Evolutionary conservation across 2,888 invertebrate genomes (phyloP).

Genomic region (Camponotus fellah): DNA sequence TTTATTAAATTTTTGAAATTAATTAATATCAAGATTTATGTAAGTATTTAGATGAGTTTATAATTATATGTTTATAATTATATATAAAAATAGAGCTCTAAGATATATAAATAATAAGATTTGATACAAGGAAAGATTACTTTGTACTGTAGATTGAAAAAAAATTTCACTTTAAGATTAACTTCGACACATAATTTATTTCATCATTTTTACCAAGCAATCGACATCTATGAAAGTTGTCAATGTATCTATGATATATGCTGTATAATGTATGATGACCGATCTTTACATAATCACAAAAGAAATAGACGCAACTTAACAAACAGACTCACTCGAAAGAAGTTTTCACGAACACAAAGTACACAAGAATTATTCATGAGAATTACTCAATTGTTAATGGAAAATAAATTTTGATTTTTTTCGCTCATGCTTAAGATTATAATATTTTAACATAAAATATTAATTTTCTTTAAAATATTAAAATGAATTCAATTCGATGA

Average conservation of each 20-base stretch:
- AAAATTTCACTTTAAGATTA: neutral
- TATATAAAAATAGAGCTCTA: neutral
- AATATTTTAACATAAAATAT: neutral
- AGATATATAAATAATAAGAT: neutral
- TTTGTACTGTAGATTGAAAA: neutral
- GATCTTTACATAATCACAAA: neutral
- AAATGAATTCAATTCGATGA: neutral
- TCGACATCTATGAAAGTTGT: neutral
- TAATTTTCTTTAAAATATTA: neutral
- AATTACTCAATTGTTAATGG: neutral
- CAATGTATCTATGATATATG: neutral
- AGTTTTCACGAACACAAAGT: neutral
- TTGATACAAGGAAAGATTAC: neutral
- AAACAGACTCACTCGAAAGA: neutral
- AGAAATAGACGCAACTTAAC: neutral
- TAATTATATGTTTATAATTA: constrained; percentile 20
- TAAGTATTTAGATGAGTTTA: neutral
- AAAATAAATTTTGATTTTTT: neutral
- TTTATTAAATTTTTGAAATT: no score
- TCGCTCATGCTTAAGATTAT: neutral
- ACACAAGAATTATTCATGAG: no score
- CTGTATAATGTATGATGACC: neutral
- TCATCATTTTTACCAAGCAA: neutral
- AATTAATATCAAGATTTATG: neutral
- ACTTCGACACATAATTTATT: neutral